A percentile compares a stretch with the other conserved stretches of the same genome.
These are phyloP conservation scores for Eupithecia insigniata DNA, from an alignment of 2,888 invertebrate species.

Conservation along the genomic window DNA sequence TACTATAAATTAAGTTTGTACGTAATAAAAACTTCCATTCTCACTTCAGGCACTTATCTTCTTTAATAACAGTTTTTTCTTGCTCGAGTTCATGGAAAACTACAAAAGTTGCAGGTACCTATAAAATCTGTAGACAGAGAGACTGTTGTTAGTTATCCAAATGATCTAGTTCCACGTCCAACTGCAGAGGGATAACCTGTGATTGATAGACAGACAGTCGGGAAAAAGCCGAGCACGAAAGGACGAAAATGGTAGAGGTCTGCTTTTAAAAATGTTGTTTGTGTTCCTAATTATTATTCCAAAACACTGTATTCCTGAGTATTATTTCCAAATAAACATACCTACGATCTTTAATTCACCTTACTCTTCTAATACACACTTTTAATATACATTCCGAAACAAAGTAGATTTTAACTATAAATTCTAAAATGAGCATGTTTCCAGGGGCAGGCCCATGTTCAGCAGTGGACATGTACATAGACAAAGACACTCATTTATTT, in stretches of 20 bases:
- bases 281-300: too few species aligned
- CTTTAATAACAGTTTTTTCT: conserved; percentile 37
- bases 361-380: too few species aligned
- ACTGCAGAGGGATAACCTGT: neutral
- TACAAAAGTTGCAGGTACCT: conserved; percentile 34
- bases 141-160: neutral
- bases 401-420: too few species aligned
- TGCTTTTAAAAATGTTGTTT: neutral
- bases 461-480: too few species aligned
- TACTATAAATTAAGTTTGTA: conserved; percentile 41
- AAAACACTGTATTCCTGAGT: neutral
- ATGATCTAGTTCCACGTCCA: neutral
- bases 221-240: neutral
- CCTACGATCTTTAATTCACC: neutral
- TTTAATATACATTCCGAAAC: neutral
- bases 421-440: too few species aligned
- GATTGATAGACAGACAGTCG: neutral
- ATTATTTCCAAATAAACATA: neutral
- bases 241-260: neutral
- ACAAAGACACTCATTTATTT: too few species aligned
- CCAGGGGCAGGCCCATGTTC: too few species aligned
- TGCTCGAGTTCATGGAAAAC: conserved; percentile 29
- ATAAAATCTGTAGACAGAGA: conserved; percentile 16
- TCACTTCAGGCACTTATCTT: conserved; percentile 37
- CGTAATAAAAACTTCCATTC: conserved; percentile 41